These are phyloP conservation scores for Bothrops jararaca DNA, from an alignment of 2,113 vertebrate species.

Conservation along the genomic window DNA sequence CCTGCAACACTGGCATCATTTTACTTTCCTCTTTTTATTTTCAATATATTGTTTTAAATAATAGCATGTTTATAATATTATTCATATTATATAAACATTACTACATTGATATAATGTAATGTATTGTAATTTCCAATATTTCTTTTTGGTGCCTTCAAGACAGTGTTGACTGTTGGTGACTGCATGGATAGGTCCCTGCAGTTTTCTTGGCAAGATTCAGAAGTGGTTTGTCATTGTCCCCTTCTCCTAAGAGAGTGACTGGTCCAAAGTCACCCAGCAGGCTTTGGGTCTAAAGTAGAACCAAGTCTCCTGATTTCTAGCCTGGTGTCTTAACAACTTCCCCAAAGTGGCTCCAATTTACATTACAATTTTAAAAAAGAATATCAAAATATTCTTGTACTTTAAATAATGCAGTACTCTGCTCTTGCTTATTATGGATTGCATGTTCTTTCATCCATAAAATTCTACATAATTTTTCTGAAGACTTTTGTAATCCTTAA, in stretches of 20 bases:
- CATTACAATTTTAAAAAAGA: background rate
- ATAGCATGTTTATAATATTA: background rate
- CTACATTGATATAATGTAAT: background rate
- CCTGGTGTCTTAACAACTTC: background rate
- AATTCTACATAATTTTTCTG: background rate
- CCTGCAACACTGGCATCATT: background rate
- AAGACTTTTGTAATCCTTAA: background rate
- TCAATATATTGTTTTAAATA: background rate
- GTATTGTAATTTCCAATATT: background rate
- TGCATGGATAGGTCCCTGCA: background rate
- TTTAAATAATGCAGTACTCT: background rate
- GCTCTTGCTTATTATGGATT: background rate
- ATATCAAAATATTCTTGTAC: background rate
- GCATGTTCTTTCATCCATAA: background rate
- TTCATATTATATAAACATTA: background rate
- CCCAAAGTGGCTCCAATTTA: background rate
- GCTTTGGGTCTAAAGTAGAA: background rate
- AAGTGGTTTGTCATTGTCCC: background rate
- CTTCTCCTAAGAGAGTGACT: background rate
- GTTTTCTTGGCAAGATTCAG: background rate
- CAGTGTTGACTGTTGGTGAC: background rate
- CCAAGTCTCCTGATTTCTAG: background rate
- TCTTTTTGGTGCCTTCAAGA: background rate
- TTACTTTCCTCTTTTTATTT: background rate
- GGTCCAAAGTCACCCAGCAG: background rate